Evolutionary conservation across 2,113 vertebrate species (phyloP).

Genomic region (Morone chrysops): DNA sequence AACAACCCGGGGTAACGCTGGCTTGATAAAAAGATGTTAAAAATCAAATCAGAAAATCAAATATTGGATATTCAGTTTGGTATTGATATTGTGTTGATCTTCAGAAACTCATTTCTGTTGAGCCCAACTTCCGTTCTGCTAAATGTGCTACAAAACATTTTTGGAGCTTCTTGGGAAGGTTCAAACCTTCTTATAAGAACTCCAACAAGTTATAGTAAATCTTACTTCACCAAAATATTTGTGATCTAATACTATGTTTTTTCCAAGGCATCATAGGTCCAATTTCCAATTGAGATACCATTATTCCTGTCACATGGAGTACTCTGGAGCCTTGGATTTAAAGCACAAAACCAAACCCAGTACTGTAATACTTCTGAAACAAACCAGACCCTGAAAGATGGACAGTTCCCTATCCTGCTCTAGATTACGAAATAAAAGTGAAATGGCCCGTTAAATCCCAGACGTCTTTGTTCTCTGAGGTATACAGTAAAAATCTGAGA

Average conservation of each 20-base stretch:
- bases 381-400: constrained; percentile 39
- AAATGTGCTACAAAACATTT: not conserved
- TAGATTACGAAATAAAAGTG: constrained; percentile 29
- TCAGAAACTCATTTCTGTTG: not conserved
- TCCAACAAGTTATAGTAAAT: not conserved
- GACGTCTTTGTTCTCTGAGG: constrained; percentile 33
- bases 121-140: not conserved
- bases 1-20: not conserved
- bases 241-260: not conserved
- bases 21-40: not conserved
- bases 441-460: constrained; percentile 37
- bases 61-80: not conserved
- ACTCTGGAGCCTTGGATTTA: not conserved
- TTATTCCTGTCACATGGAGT: constrained; percentile 17
- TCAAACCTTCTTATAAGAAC: not conserved
- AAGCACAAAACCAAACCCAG: constrained; percentile 16
- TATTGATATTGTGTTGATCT: not conserved
- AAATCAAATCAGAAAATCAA: not conserved
- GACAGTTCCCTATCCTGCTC: constrained; percentile 25
- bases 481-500: constrained; percentile 3
- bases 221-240: not conserved
- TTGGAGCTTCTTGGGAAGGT: not conserved
- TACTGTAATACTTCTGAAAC: constrained; percentile 13
- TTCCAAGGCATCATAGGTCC: not conserved
- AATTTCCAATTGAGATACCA: not conserved